Conservation (phyloP, 2,113 vertebrate genomes). For the Anolis carolinensis region DNA sequence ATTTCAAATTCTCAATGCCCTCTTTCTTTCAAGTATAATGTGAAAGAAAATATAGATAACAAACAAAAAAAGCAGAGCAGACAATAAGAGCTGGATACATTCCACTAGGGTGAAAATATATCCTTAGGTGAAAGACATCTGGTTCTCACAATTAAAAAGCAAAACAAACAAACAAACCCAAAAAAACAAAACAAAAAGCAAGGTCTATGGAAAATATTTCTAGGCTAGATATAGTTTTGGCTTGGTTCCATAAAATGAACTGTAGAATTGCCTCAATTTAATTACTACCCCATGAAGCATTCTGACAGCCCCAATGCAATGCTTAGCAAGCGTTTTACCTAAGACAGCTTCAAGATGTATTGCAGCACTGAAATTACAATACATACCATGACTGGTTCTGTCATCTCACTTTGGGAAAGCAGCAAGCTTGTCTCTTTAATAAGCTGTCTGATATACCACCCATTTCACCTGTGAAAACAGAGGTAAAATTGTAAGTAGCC, state of each 20-base stretch:
- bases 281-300: slow-evolving; percentile 70
- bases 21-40: slow-evolving; percentile 34
- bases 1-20: slow-evolving; percentile 11
- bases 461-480: slow-evolving; percentile 73
- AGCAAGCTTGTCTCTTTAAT: slow-evolving; percentile 73
- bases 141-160: slow-evolving; percentile 17
- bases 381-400: slow-evolving; percentile 69
- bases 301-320: slow-evolving; percentile 67
- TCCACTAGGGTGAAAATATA: slow-evolving; percentile 39
- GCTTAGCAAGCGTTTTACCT: slow-evolving; percentile 76
- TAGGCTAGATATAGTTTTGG: slow-evolving; percentile 62
- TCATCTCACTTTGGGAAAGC: slow-evolving; percentile 62
- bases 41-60: slow-evolving; percentile 6
- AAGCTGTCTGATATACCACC: slow-evolving; percentile 74
- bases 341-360: slow-evolving; percentile 69
- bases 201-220: slow-evolving; percentile 59
- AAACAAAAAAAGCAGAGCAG: slow-evolving; percentile 31
- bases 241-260: slow-evolving; percentile 70
- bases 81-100: slow-evolving; percentile 37
- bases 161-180: too few relatives aligned
- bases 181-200: slow-evolving; percentile 18
- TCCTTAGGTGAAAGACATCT: slow-evolving; percentile 44
- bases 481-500: slow-evolving; percentile 63
- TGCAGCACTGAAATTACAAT: slow-evolving; percentile 68
- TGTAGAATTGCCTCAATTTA: slow-evolving; percentile 69